phyloP scores from a whole-genome alignment of 2,888 invertebrate species.

The Stenodera caucasica region DNA sequence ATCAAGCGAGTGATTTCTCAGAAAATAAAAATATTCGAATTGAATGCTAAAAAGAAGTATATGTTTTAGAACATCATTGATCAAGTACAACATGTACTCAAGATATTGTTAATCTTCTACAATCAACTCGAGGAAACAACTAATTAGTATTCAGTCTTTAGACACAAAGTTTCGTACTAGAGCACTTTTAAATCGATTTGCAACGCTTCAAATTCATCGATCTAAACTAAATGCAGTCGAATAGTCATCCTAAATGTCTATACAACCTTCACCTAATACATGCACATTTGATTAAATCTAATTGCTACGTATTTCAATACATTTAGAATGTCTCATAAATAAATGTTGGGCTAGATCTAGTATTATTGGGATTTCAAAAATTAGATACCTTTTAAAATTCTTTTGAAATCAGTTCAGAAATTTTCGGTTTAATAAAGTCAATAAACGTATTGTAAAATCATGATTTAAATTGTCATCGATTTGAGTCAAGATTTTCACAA shows the following conservation, averaged over 20 bases:
- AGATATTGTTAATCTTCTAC: not conserved
- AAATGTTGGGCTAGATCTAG: no score
- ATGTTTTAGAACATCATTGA: no score
- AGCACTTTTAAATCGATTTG: not conserved
- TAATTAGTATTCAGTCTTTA: not conserved
- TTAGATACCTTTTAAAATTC: no score
- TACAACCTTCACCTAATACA: no score
- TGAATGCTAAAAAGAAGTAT: no score
- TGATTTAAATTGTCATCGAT: slow-evolving; percentile 2
- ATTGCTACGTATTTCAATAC: slow-evolving; percentile 13
- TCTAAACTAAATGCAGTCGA: slow-evolving; percentile 12
- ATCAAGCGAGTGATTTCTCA: not conserved
- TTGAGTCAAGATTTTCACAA: not conserved
- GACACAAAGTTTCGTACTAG: not conserved
- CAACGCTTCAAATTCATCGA: slow-evolving; percentile 17
- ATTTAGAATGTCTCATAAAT: not conserved
- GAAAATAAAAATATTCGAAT: no score
- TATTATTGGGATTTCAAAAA: no score
- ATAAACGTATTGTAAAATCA: not conserved
- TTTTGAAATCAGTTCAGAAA: no score
- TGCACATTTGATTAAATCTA: slow-evolving; percentile 17
- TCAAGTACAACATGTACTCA: no score
- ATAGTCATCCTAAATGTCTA: slow-evolving; percentile 12
- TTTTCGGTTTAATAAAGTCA: not conserved
- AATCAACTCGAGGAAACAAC: not conserved